These are phyloP conservation scores for Ormyrus nitidulus DNA, from an alignment of 2,888 invertebrate genomes.

Conservation along the genomic window DNA sequence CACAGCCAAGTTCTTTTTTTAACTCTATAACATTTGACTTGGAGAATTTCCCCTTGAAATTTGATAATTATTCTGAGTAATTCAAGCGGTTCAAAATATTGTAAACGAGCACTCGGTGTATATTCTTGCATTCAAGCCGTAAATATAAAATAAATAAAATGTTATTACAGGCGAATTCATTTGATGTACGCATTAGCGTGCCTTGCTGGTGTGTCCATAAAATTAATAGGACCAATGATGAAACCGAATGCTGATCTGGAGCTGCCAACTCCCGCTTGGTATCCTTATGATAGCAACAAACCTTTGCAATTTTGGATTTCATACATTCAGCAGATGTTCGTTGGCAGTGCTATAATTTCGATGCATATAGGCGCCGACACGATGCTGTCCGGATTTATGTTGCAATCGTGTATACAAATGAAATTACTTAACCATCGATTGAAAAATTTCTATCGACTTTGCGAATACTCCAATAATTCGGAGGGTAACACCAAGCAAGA, in stretches of 20 bases:
- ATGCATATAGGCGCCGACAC: conserved; percentile 29
- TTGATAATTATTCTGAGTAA: too few relatives aligned
- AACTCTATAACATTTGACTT: too few relatives aligned
- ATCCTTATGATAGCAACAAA: conserved; percentile 28
- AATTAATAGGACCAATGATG: conserved; percentile 41
- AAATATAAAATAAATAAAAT: not conserved
- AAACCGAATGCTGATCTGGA: conserved; percentile 19
- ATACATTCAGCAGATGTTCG: conserved; percentile 41
- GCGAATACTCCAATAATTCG: not conserved
- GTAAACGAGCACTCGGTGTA: too few relatives aligned
- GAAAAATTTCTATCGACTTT: conserved; percentile 5
- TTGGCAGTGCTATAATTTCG: conserved; percentile 5
- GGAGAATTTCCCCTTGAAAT: too few relatives aligned
- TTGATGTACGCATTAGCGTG: conserved; percentile 30
- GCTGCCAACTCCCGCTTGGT: conserved; percentile 36
- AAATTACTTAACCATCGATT: conserved; percentile 28
- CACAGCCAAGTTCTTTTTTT: too few relatives aligned
- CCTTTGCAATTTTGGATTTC: conserved; percentile 37
- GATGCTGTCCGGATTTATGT: conserved; percentile 25
- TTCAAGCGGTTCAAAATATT: too few relatives aligned
- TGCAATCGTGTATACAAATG: conserved; percentile 18
- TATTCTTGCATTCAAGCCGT: too few relatives aligned
- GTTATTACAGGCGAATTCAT: conserved; percentile 35
- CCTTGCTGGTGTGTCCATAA: conserved; percentile 20
- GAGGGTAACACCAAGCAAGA: not conserved